Percentiles rank a stretch among this genome's conserved stretches.
phyloP scores from a whole-genome alignment of 2,888 invertebrate species.

The Ennomos quercinarius region DNA sequence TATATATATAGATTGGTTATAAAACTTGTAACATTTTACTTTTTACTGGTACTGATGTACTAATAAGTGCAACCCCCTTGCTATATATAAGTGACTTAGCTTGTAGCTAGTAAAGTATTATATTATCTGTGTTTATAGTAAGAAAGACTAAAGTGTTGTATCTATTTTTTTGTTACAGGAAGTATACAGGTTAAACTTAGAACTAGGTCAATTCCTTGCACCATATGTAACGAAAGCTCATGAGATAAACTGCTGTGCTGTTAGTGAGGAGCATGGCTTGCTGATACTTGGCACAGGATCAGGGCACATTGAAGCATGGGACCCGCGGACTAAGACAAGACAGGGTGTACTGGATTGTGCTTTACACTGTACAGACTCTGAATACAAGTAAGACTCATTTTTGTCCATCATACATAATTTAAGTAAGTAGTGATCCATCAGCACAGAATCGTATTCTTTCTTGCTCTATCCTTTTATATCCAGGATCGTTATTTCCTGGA shows the following conservation, averaged over 20 bases:
- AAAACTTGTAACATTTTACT: too few relatives aligned
- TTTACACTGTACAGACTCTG: conserved; percentile 83
- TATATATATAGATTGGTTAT: too few relatives aligned
- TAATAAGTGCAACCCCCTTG: too few relatives aligned
- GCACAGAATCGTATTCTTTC: too few relatives aligned
- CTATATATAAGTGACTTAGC: too few relatives aligned
- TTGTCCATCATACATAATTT: not conserved
- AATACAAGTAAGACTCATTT: conserved; percentile 64
- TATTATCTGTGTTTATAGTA: too few relatives aligned
- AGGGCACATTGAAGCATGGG: conserved; percentile 98
- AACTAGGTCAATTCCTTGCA: conserved; percentile 96
- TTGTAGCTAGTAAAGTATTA: too few relatives aligned
- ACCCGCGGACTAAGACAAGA: conserved; percentile 92
- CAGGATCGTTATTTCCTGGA: too few relatives aligned
- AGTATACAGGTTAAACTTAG: conserved; percentile 97
- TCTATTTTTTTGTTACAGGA: conserved; percentile 86
- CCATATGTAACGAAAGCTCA: conserved; percentile 91
- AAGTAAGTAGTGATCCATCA: too few relatives aligned
- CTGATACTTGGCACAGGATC: conserved; percentile 94
- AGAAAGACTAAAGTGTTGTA: too few relatives aligned
- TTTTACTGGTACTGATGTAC: too few relatives aligned
- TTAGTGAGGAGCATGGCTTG: conserved; percentile 95
- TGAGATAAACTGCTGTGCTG: conserved; percentile 92
- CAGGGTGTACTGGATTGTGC: conserved; percentile 95
- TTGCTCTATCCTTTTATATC: too few relatives aligned